Evolutionary conservation across 1,140 invertebrate genomes (phyloP).

Genomic region (Lasioglossum baleicum): DNA sequence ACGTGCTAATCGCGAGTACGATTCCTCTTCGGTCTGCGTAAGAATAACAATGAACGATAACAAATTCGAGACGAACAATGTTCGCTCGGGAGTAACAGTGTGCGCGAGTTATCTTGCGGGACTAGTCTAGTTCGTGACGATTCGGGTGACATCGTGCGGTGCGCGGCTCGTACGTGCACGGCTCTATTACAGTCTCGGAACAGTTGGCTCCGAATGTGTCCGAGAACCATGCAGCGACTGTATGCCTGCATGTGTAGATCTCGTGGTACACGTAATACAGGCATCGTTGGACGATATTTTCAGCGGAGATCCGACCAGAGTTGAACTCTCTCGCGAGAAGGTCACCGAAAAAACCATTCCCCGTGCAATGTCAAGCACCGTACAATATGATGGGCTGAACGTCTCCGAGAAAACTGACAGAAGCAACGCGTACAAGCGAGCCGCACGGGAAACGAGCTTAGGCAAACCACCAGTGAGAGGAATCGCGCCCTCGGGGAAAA

Average conservation of each 20-base stretch:
- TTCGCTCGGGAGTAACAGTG: not conserved
- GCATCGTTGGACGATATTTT: conserved; percentile 15
- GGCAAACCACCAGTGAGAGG: conserved; percentile 32
- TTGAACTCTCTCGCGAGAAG: conserved; percentile 10
- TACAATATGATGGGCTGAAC: conserved; percentile 56
- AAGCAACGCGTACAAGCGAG: conserved; percentile 16
- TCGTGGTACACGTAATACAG: not conserved
- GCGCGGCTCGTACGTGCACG: conserved; percentile 22
- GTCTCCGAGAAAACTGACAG: conserved; percentile 52
- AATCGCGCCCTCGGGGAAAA: conserved; percentile 37
- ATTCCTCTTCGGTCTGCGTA: not conserved
- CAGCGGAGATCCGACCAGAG: conserved; percentile 16
- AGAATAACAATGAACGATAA: not conserved
- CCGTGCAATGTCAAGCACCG: conserved; percentile 55
- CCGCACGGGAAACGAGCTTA: conserved; percentile 4
- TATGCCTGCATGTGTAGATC: not conserved
- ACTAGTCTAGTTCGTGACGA: conserved; percentile 30
- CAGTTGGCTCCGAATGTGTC: conserved; percentile 35
- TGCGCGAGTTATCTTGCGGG: conserved; percentile 13
- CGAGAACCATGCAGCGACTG: conserved; percentile 4
- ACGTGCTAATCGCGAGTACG: not conserved
- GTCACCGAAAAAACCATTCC: conserved; percentile 12
- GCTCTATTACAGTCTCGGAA: conserved; percentile 18
- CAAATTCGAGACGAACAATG: conserved; percentile 10
- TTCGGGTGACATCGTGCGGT: conserved; percentile 50